phyloP scores from a whole-genome alignment of 2,797 vertebrate species.

The Cynopterus sphinx region DNA sequence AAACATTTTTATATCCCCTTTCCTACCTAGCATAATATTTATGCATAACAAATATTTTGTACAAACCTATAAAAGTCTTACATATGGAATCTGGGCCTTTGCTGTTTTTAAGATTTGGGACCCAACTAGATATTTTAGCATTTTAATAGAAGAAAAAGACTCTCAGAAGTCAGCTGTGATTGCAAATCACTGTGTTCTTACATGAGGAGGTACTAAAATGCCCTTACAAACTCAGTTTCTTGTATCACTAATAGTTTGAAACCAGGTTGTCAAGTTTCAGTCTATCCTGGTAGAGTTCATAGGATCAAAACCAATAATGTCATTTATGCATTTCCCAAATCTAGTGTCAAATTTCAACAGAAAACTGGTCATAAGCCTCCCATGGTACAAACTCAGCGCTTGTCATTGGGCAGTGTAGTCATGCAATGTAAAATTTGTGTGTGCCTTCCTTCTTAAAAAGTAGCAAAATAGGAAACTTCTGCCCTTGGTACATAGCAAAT shows the following conservation, averaged over 20 bases:
- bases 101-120: background rate
- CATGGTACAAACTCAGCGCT: background rate
- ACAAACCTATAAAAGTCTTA: background rate
- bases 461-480: background rate
- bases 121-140: background rate
- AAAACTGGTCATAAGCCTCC: background rate
- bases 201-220: background rate
- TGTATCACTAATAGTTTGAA: conserved; percentile 10
- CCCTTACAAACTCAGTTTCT: background rate
- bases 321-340: background rate
- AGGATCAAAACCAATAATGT: background rate
- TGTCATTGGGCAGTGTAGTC: background rate
- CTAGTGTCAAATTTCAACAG: background rate
- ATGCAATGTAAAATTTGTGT: background rate
- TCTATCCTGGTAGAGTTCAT: background rate
- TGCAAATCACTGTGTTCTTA: background rate
- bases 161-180: background rate
- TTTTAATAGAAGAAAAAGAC: background rate
- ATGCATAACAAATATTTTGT: background rate
- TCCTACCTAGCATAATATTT: background rate
- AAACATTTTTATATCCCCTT: background rate
- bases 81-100: background rate
- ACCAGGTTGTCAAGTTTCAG: background rate
- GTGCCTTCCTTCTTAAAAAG: background rate
- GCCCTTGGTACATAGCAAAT: background rate